A percentile compares a stretch with the other conserved stretches of the same genome.
These are phyloP conservation scores for Drosophila parthenogenetica DNA, from an alignment of 2,888 invertebrate genomes.

Conservation along the genomic window DNA sequence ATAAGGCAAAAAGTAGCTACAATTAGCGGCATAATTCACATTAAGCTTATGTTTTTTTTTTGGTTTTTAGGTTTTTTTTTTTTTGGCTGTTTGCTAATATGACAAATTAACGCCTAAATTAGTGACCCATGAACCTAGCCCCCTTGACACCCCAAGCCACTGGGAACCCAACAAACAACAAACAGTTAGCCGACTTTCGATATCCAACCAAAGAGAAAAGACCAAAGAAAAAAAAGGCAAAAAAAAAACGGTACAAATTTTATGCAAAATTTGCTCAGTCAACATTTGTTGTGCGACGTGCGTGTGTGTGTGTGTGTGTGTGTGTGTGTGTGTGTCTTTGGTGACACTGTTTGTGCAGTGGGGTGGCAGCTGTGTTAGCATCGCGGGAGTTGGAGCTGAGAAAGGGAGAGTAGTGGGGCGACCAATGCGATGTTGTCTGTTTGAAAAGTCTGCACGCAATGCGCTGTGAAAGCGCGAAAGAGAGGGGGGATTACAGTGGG, in stretches of 20 bases:
- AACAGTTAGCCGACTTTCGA: constrained; percentile 29
- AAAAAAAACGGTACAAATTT: constrained; percentile 49
- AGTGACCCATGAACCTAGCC: constrained; percentile 42
- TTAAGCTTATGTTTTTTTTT: constrained; percentile 9
- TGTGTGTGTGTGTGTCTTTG: constrained; percentile 35
- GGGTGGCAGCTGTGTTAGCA: not conserved
- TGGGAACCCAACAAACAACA: constrained; percentile 15
- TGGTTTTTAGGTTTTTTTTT: not conserved
- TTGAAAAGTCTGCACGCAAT: constrained; percentile 62
- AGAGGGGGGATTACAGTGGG: not conserved
- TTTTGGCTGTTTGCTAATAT: constrained; percentile 44
- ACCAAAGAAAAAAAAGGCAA: not conserved
- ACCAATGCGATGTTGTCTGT: constrained; percentile 28
- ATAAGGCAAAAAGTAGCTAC: constrained; percentile 5
- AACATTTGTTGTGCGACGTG: constrained; percentile 53
- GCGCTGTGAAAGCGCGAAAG: constrained; percentile 20
- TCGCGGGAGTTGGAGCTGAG: not conserved
- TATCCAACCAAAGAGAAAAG: constrained; percentile 5
- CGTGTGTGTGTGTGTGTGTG: constrained; percentile 21
- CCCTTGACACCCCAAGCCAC: not conserved
- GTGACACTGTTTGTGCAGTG: constrained; percentile 52
- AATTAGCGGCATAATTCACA: constrained; percentile 40
- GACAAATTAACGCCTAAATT: constrained; percentile 56
- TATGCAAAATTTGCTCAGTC: constrained; percentile 57
- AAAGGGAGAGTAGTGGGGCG: not conserved